Evolutionary conservation across 2,113 vertebrate genomes (phyloP).

Genomic region (Podocnemis expansa): DNA sequence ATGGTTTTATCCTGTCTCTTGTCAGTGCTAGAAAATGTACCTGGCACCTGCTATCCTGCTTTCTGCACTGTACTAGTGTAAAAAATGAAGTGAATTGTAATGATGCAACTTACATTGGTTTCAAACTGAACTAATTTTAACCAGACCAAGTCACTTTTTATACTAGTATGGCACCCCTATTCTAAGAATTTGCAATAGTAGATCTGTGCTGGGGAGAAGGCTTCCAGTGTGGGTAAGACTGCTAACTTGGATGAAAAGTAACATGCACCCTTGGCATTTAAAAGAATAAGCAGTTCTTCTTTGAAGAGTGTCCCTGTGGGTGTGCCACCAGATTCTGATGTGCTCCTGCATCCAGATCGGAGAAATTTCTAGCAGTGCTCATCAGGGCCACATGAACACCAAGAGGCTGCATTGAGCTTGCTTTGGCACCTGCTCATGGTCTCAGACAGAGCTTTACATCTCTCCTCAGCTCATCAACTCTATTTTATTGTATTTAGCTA

Average conservation of each 20-base stretch:
- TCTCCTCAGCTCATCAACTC: no score
- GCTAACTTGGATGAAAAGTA: background rate
- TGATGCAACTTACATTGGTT: background rate
- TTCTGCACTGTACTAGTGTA: background rate
- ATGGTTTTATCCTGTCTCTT: background rate
- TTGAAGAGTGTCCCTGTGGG: no score
- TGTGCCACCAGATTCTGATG: no score
- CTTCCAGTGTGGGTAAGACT: constrained; percentile 55
- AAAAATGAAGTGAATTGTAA: background rate
- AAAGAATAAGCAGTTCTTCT: constrained; percentile 58
- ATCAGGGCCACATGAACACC: no score
- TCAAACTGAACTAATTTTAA: constrained; percentile 4
- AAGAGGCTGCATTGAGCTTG: no score
- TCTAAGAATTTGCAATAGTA: background rate
- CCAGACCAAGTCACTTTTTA: background rate
- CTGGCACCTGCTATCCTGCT: fast-evolving
- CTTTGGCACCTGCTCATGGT: no score
- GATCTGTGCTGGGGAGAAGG: background rate
- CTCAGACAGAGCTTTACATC: no score
- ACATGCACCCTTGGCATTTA: constrained; percentile 57
- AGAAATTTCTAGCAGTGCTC: no score
- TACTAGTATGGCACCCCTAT: background rate
- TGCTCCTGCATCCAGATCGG: no score
- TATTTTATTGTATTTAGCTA: no score
- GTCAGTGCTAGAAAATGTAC: background rate